A percentile compares a stretch with the other conserved stretches of the same genome.
These are phyloP conservation scores for Heliconius himera DNA, from an alignment of 1,140 invertebrate species.

Conservation along the genomic window DNA sequence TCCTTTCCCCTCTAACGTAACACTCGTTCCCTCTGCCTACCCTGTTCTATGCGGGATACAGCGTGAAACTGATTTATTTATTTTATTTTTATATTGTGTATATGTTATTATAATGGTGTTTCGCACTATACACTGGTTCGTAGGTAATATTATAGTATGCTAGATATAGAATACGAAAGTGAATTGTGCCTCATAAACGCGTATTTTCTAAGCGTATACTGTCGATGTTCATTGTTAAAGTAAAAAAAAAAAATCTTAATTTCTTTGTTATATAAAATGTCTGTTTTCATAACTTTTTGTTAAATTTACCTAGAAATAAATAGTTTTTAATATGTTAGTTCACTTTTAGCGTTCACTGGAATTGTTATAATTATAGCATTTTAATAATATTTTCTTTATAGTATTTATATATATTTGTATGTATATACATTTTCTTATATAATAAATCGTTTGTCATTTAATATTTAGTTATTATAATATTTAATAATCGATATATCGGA, in stretches of 20 bases:
- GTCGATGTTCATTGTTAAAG: conserved; percentile 35
- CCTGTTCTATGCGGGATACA: too few species aligned
- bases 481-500: neutral
- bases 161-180: conserved; percentile 71
- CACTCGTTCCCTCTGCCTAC: too few species aligned
- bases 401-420: neutral
- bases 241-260: conserved; percentile 15
- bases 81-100: too few species aligned
- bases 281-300: too few species aligned
- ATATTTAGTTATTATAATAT: neutral
- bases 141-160: conserved; percentile 60
- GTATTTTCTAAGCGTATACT: conserved; percentile 51
- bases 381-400: neutral
- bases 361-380: neutral
- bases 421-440: neutral
- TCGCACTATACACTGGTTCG: conserved; percentile 38
- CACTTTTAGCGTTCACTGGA: too few species aligned
- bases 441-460: neutral
- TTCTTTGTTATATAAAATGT: conserved; percentile 18
- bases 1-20: too few species aligned
- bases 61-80: too few species aligned
- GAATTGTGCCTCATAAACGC: conserved; percentile 72
- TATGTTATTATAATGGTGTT: neutral
- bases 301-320: too few species aligned
- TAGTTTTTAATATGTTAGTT: too few species aligned